A percentile compares a stretch with the other conserved stretches of the same genome.
Evolutionary conservation across 2,888 invertebrate species (phyloP).

Genomic region (Neocrepidodera transversa): DNA sequence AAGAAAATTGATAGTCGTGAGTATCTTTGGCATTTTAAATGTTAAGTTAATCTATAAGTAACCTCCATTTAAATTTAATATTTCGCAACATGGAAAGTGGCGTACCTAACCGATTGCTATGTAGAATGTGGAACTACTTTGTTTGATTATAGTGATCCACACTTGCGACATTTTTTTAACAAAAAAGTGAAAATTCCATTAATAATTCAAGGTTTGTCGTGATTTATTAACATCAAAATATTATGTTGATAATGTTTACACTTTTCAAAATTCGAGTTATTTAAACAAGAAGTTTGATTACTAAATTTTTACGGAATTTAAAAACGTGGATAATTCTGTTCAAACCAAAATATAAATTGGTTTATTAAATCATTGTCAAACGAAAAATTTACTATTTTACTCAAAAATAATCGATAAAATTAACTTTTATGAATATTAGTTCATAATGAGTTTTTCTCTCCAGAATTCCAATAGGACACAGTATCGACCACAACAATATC

Average conservation of each 20-base stretch:
- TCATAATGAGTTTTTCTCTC: too few relatives aligned
- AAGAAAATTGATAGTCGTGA: neutral
- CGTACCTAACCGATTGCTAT: neutral
- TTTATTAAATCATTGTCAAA: too few relatives aligned
- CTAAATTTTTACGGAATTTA: too few relatives aligned
- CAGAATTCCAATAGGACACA: too few relatives aligned
- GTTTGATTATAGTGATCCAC: neutral
- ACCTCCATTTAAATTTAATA: conserved; percentile 1
- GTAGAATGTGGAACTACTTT: neutral
- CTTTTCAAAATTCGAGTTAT: too few relatives aligned
- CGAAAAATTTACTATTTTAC: too few relatives aligned
- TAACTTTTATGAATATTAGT: too few relatives aligned
- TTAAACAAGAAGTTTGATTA: too few relatives aligned
- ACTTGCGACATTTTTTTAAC: conserved; percentile 10
- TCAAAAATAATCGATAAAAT: too few relatives aligned
- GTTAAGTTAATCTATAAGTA: neutral
- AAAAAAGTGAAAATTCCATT: conserved; percentile 9
- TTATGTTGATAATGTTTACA: neutral
- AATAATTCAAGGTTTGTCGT: conserved; percentile 3
- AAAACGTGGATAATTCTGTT: too few relatives aligned
- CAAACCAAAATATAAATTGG: too few relatives aligned
- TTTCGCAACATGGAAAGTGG: conserved; percentile 8
- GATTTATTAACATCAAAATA: neutral
- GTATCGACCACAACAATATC: too few relatives aligned
- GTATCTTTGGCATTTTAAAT: neutral